Conservation (phyloP, 2,113 vertebrate genomes). For the Alces alces region DNA sequence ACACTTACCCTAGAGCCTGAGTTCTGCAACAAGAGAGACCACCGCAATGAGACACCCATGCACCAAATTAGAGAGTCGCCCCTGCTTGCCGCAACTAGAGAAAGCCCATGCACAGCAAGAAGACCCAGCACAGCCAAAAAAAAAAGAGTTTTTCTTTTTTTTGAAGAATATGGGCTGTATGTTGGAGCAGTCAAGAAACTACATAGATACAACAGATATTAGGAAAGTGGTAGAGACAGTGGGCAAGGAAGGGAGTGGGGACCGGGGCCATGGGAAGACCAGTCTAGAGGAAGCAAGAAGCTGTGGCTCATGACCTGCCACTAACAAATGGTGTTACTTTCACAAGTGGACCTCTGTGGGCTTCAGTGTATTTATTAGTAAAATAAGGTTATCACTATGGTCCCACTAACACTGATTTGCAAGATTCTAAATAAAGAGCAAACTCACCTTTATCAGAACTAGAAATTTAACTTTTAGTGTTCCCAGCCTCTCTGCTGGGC, state of each 20-base stretch:
- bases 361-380: neutral
- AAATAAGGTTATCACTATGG: neutral
- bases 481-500: neutral
- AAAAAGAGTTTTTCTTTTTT: neutral
- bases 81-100: neutral
- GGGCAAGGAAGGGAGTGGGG: neutral
- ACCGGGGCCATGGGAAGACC: neutral
- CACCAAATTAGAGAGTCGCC: neutral
- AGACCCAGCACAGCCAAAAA: neutral
- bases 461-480: neutral
- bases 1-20: neutral
- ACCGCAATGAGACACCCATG: neutral
- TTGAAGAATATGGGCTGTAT: neutral
- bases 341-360: neutral
- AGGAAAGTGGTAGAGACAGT: neutral
- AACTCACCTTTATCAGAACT: neutral
- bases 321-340: neutral
- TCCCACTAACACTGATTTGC: neutral
- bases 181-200: neutral
- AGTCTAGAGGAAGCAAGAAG: neutral
- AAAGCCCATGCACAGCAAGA: neutral
- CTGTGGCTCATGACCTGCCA: neutral
- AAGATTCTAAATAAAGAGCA: neutral
- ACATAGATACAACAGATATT: neutral
- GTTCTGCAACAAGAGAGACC: neutral